Evolutionary conservation across 2,113 vertebrate genomes (phyloP).

Genomic region (Pipra filicauda): DNA sequence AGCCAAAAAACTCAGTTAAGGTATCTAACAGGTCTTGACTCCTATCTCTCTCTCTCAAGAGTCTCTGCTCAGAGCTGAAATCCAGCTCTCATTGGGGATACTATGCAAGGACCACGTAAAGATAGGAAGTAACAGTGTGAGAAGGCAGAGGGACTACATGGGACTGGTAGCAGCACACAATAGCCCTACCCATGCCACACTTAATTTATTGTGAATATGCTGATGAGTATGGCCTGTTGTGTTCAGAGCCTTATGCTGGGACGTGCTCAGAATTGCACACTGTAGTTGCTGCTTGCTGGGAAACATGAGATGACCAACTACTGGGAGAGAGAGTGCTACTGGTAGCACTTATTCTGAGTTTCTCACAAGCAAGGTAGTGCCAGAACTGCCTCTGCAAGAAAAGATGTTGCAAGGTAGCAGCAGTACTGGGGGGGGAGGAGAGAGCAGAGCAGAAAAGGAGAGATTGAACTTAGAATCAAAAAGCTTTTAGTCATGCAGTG

Average conservation of each 20-base stretch:
- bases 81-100: neutral
- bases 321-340: neutral
- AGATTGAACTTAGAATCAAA: neutral
- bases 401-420: neutral
- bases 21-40: neutral
- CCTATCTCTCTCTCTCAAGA: neutral
- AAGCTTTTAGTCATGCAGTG: neutral
- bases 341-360: neutral
- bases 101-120: neutral
- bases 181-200: neutral
- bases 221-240: neutral
- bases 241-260: neutral
- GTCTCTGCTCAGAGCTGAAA: neutral
- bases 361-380: neutral
- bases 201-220: neutral
- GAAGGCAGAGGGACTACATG: neutral
- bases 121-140: neutral
- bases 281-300: neutral
- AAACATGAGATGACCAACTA: neutral
- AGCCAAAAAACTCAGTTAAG: neutral
- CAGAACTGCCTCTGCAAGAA: neutral
- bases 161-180: neutral
- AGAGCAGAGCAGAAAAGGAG: neutral
- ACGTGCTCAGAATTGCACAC: neutral
- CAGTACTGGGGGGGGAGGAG: neutral